Evolutionary conservation across 2,113 vertebrate species (phyloP), one percentile per base, ranked within the genome.

Genomic region (Ahaetulla prasina): DNA sequence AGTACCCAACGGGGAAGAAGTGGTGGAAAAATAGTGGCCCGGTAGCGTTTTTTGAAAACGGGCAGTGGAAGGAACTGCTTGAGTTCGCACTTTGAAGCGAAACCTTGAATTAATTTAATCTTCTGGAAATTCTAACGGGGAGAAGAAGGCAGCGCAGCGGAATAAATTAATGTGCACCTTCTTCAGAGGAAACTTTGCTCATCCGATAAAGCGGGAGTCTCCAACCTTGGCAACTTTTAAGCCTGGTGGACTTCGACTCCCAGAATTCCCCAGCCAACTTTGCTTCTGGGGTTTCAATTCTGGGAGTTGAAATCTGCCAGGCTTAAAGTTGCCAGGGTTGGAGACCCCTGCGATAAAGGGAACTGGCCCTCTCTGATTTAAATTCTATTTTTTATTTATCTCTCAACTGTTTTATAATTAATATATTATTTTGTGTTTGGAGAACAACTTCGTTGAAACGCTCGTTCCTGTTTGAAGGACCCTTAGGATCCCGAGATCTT

Each of bases 391-490:
- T 5, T 90, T 60, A 94, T 93, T 93, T 91, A 89, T 54, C 84
- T 27, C 12, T 4, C 7, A 53, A 0, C 8, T 9, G 57, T 88
- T 74, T 63, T 90, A 5, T 88, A 95, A 96, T 94, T 96, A 96
- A 95, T 23, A 86, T 92, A 94, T 85, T 95, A 92, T 91, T 92
- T 94, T 95, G 92, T 91, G 89, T 89, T 92, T 18, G 87, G 94
- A 92, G 87, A 89, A 55, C 95, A 93, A 47, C 90, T 96, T 94
- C 90, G 80, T 57, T 53, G 93, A 86, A 50, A 30, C 95, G 92
- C 96, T 95, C 98, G 98, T 98, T 98, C 97, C 98, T 98, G 94
- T 96, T 95, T 85, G 93, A 96, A 93, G 92, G 87, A 96, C 96
- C 92, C 92, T 94, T 94, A 86, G 30, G 43, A 86, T 16, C 23